A percentile compares a stretch with the other conserved stretches of the same genome.
Evolutionary conservation across 2,113 vertebrate genomes (phyloP).

Genomic region (Oreotrochilus melanogaster): DNA sequence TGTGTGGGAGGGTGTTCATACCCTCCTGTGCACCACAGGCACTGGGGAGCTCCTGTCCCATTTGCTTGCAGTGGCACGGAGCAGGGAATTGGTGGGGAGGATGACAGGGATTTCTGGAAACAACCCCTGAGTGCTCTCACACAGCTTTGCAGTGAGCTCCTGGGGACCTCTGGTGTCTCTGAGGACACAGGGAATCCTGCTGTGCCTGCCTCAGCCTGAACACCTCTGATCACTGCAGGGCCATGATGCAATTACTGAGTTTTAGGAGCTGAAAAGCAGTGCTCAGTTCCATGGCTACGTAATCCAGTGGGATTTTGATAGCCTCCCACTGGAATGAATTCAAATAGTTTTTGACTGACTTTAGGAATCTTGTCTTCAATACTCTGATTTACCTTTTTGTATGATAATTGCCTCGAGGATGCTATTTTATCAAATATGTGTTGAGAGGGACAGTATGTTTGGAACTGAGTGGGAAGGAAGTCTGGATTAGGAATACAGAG

Average conservation of each 20-base stretch:
- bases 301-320: neutral
- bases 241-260: neutral
- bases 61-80: neutral
- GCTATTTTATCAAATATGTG: neutral
- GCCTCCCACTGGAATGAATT: neutral
- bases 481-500: neutral
- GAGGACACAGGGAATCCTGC: neutral
- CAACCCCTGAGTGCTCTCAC: neutral
- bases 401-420: neutral
- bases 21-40: neutral
- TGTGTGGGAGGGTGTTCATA: neutral
- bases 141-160: neutral
- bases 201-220: neutral
- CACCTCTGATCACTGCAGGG: neutral
- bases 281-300: neutral
- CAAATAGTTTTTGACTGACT: neutral
- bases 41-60: neutral
- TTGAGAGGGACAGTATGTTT: neutral
- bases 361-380: neutral
- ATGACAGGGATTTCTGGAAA: neutral
- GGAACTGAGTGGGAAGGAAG: neutral
- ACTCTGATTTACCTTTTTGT: neutral
- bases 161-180: accelerated
- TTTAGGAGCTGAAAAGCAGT: neutral
- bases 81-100: neutral